Evolutionary conservation across 2,888 invertebrate genomes (phyloP), one percentile per base, ranked within the genome.

Genomic region (Drosophila borealis): DNA sequence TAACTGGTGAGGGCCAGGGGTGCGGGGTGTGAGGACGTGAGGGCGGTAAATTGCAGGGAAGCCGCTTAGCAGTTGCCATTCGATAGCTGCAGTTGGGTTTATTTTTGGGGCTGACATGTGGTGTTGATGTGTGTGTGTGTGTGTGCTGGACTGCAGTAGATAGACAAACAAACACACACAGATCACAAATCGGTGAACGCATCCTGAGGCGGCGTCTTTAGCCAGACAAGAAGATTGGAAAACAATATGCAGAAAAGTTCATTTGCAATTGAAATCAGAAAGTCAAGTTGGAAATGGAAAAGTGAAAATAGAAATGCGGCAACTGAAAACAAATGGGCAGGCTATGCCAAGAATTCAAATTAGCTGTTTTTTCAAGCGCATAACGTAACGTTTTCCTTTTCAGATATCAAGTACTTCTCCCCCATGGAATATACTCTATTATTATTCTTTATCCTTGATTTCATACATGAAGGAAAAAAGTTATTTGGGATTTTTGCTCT

Each of bases 231-330:
- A 48, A 62, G 54, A 74, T 78, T 65, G 53, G 19, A 65, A 74
- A 70, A 66, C 79, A 70, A 74, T 66, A 54, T 60, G 56, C 54
- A 48, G 50, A 76, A 54, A 81, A 79, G 71, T 76, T 76, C 68
- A 78, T 82, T 82, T 88, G 77, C 86, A 88, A 85, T 81, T 85
- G 80, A 79, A 83, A 85, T 85, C 70, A 74, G 51, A 41, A 70
- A 74, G 62, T 68, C 80, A 67, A 63, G 59, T 64, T 50, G 59
- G 33, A 82, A 81, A 65, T 70, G 48, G 25, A 25, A 33, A 36
- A 42, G 1, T 8, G 17, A n/a, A 59, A 39, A 33, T 21, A 29
- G 21, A 46, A 41, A 34, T 42, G 1, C n/a, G 42, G 45, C 33
- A 53, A 36, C 48, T 37, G 69, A 53, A 50, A 29, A 19, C 53